Evolutionary conservation across 2,113 vertebrate species (phyloP).

Genomic region (Xiphophorus couchianus): DNA sequence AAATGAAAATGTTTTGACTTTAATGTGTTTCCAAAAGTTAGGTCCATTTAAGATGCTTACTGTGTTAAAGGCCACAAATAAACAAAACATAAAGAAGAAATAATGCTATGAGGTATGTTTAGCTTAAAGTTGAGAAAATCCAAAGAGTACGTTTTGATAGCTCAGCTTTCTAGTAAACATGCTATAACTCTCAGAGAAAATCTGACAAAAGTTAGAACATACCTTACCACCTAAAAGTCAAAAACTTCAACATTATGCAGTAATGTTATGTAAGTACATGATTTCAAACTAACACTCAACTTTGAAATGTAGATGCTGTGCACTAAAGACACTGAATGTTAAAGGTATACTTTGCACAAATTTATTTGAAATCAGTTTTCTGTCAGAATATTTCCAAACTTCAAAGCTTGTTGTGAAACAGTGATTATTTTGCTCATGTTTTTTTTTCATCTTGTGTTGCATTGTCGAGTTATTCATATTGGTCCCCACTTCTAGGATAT

Average conservation of each 20-base stretch:
- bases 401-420: not conserved
- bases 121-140: not conserved
- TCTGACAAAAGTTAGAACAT: not conserved
- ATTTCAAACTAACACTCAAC: not conserved
- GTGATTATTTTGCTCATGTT: not conserved
- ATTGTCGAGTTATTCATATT: not conserved
- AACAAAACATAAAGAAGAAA: too few species aligned
- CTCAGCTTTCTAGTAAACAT: not conserved
- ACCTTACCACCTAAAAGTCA: not conserved
- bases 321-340: not conserved
- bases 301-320: not conserved
- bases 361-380: too few species aligned
- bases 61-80: too few species aligned
- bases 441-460: not conserved
- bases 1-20: too few species aligned
- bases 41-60: too few species aligned
- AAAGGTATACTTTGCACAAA: not conserved
- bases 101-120: not conserved
- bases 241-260: not conserved
- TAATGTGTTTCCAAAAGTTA: too few species aligned
- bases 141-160: too few species aligned
- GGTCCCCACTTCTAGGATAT: not conserved
- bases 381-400: not conserved
- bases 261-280: too few species aligned
- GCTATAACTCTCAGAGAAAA: not conserved